Conservation (phyloP, 92 coral and sea anemone genomes). For the Hydrozoanthus gracilis region DNA sequence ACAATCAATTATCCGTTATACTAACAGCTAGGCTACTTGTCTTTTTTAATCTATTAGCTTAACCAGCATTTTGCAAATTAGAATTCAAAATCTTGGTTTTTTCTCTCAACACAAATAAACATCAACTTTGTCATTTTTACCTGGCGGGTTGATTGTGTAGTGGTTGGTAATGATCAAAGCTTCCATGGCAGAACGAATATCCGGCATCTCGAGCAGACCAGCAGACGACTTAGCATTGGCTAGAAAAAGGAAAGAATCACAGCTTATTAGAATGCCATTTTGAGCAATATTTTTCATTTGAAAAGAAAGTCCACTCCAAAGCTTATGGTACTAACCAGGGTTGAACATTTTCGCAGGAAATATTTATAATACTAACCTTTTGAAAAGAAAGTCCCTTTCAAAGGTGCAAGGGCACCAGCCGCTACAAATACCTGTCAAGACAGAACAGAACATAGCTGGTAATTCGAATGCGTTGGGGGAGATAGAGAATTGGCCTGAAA, state of each 20-base stretch:
- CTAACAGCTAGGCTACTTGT: not conserved
- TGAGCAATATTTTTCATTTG: conserved; percentile 73
- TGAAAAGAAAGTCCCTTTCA: conserved; percentile 97
- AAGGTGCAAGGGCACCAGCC: conserved; percentile 91
- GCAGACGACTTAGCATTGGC: conserved; percentile 99
- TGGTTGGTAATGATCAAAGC: conserved; percentile 96
- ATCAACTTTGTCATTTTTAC: conserved; percentile 42
- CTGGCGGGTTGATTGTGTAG: conserved; percentile 98
- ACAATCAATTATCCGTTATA: not conserved
- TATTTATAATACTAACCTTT: conserved; percentile 66
- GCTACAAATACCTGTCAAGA: conserved; percentile 79
- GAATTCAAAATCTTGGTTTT: not conserved
- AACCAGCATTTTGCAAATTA: no score
- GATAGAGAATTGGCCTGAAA: not conserved
- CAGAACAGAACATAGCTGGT: not conserved
- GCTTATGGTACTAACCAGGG: conserved; percentile 8
- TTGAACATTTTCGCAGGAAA: no score
- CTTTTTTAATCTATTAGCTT: no score
- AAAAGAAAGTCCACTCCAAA: conserved; percentile 94
- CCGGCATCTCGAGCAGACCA: conserved; percentile 97
- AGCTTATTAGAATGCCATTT: not conserved
- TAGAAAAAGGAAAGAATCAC: conserved; percentile 40
- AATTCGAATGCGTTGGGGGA: not conserved
- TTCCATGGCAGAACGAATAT: conserved; percentile 97
- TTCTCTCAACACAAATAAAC: not conserved